Evolutionary conservation across 2,888 invertebrate species (phyloP).

Genomic region (Stenoptilia bipunctidactyla): DNA sequence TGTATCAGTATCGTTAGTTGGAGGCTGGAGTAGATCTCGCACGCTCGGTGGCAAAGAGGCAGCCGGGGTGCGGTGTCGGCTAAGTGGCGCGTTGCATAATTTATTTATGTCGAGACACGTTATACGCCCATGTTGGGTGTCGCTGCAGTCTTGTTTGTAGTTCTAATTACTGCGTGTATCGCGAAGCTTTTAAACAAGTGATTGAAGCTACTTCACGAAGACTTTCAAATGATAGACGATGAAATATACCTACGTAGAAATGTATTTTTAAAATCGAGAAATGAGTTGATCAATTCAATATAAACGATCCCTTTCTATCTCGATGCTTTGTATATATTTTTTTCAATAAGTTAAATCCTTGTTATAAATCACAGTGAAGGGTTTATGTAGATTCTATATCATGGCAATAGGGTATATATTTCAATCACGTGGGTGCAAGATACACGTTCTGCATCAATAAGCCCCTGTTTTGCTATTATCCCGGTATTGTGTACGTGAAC

Average conservation of each 20-base stretch:
- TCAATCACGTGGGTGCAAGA: not conserved
- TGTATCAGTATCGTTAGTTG: constrained; percentile 19
- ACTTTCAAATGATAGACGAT: no score
- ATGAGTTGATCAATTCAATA: no score
- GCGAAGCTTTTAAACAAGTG: constrained; percentile 3
- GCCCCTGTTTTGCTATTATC: not conserved
- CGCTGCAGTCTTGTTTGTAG: constrained; percentile 24
- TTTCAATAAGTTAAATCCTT: no score
- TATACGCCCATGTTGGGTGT: constrained; percentile 36
- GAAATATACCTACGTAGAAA: no score
- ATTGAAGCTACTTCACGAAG: not conserved
- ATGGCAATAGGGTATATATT: not conserved
- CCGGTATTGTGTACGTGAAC: constrained; percentile 15
- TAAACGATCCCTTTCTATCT: no score
- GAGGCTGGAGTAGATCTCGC: constrained; percentile 12
- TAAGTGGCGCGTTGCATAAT: constrained; percentile 59
- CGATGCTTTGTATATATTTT: no score
- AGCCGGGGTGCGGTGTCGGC: constrained; percentile 27
- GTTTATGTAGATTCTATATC: no score
- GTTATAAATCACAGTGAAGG: no score
- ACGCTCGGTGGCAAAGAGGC: constrained; percentile 14
- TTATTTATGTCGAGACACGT: constrained; percentile 63
- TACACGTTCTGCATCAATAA: constrained; percentile 1
- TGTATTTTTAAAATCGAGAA: no score
- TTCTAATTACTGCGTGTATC: constrained; percentile 28